Evolutionary conservation across 2,797 vertebrate genomes (phyloP).

Genomic region (Pyrocephalus nanus): DNA sequence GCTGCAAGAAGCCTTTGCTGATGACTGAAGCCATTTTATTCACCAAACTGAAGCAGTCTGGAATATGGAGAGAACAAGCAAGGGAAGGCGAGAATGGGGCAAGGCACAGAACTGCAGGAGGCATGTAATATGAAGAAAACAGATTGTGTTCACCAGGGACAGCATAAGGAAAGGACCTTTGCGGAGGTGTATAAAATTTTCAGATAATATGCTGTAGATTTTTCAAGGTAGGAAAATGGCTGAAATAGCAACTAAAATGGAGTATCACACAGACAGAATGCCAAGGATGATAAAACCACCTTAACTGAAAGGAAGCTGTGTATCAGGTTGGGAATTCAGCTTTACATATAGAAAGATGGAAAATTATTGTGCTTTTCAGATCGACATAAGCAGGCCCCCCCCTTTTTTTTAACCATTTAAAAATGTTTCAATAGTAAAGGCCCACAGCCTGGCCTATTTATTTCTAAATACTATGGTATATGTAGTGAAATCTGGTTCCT

Average conservation of each 20-base stretch:
- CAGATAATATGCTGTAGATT: not conserved
- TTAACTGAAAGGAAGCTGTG: not conserved
- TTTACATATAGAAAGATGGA: not conserved
- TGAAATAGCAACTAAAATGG: slow-evolving; percentile 28
- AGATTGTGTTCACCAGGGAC: not conserved
- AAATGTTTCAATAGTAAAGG: not conserved
- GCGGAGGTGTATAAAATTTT: not conserved
- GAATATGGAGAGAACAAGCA: not conserved
- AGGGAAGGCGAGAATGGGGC: not conserved
- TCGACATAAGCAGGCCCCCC: not conserved
- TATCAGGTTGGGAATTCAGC: not conserved
- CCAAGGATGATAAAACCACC: not conserved
- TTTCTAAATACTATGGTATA: not conserved
- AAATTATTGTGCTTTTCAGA: not conserved
- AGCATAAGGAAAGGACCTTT: not conserved
- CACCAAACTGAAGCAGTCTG: not conserved
- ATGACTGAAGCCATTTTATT: not conserved
- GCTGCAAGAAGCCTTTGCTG: not conserved
- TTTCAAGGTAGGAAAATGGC: not conserved
- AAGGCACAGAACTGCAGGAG: not conserved
- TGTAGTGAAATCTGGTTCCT: not conserved
- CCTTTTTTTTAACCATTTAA: not conserved
- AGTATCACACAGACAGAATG: not conserved
- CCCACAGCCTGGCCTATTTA: not conserved
- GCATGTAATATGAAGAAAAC: not conserved